Conservation (phyloP, 2,888 invertebrate genomes). For the Hipparchia semele region DNA sequence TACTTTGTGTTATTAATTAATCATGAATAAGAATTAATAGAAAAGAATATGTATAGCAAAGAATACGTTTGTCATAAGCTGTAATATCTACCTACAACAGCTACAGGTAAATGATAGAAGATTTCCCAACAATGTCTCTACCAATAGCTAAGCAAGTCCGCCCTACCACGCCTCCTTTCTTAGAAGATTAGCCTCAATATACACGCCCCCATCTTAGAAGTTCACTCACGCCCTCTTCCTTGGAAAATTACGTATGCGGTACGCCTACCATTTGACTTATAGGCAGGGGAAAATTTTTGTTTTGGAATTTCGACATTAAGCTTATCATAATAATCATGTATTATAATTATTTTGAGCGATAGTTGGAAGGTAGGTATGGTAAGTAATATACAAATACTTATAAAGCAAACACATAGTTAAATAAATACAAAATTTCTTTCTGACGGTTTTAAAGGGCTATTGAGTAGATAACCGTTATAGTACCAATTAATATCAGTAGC, state of each 20-base stretch:
- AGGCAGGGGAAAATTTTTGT: not conserved
- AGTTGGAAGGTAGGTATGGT: not conserved
- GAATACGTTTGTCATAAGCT: too few species aligned
- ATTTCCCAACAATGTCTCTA: slow-evolving; percentile 6
- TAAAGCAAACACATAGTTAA: too few species aligned
- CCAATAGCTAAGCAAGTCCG: slow-evolving; percentile 27
- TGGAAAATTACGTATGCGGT: slow-evolving; percentile 3
- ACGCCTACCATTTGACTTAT: slow-evolving; percentile 33
- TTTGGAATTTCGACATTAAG: too few species aligned
- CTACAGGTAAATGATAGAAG: not conserved
- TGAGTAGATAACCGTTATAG: not conserved
- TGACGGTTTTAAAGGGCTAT: too few species aligned
- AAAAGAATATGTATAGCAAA: too few species aligned
- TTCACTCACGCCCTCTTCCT: slow-evolving; percentile 41
- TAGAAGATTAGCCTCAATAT: slow-evolving; percentile 57
- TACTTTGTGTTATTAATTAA: too few species aligned
- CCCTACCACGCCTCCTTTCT: slow-evolving; percentile 65
- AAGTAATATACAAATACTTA: too few species aligned
- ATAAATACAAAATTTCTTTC: too few species aligned
- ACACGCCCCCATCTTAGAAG: slow-evolving; percentile 51
- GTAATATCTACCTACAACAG: too few species aligned
- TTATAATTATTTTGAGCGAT: too few species aligned
- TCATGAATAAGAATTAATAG: too few species aligned
- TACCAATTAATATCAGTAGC: not conserved
- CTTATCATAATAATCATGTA: too few species aligned